phyloP scores from a whole-genome alignment of 1,140 invertebrate species.

The Heliconius eleuchia region DNA sequence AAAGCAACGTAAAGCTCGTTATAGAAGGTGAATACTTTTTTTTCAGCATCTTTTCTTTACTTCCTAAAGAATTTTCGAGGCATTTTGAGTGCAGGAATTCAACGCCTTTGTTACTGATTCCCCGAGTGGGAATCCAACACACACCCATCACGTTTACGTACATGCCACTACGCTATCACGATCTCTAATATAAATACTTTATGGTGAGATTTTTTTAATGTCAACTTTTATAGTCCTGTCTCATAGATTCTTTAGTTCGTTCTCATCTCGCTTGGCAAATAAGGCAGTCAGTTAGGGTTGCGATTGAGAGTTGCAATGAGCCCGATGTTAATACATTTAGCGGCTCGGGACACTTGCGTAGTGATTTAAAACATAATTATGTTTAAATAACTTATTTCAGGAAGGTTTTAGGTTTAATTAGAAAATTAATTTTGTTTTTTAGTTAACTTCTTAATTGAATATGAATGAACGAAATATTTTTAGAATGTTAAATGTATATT shows the following conservation, averaged over 20 bases:
- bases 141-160: too few relatives aligned
- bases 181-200: too few relatives aligned
- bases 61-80: too few relatives aligned
- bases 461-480: background rate
- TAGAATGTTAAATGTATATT: background rate
- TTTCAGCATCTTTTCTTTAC: too few relatives aligned
- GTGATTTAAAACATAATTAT: conserved; percentile 64
- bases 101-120: too few relatives aligned
- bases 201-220: too few relatives aligned
- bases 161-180: too few relatives aligned
- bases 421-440: conserved; percentile 7
- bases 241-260: conserved; percentile 41
- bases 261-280: conserved; percentile 60
- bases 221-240: conserved; percentile 29
- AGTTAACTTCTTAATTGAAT: background rate
- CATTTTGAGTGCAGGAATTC: too few relatives aligned
- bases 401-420: conserved; percentile 12
- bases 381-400: conserved; percentile 51
- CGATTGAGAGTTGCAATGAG: conserved; percentile 69
- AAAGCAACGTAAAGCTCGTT: too few relatives aligned
- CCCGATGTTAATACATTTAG: conserved; percentile 69
- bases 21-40: too few relatives aligned
- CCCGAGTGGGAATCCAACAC: too few relatives aligned
- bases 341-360: conserved; percentile 56
- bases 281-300: conserved; percentile 72